Evolutionary conservation across 2,113 vertebrate genomes (phyloP), one percentile per base, ranked within the genome.

Genomic region (Thryonomys swinderianus): DNA sequence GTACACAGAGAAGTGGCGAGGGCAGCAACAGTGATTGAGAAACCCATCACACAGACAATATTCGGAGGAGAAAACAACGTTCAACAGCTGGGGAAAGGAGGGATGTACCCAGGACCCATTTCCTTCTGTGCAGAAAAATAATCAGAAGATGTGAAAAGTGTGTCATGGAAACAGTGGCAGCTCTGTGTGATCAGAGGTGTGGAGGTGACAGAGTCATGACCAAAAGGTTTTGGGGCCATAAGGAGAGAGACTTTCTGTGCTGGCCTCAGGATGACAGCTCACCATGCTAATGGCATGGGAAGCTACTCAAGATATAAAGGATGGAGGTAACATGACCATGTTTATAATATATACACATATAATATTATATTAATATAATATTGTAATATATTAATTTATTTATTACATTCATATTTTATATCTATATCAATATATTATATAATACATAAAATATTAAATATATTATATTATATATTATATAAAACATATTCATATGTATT

Each of bases 81-180:
- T 40, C 59, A 18, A 25, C 12, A 18, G 0, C 1, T 90, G 48
- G 8, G 23, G 27, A 51, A 79, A 37, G 1, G 4, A 0, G 3
- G 14, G 25, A 12, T 3, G 51, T 9, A 61, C 61, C 45, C 8
- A 48, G 34, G 23, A 82, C 12, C 25, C 11, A 16, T 81, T 37
- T 53, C 12, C 12, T 27, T 55, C 13, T 32, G 20, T 16, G 25
- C n/a, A 27, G 30, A 61, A 62, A 25, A 25, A 20, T 4, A 42
- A 69, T 69, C n/a, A 37, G 37, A 25, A 80, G 27, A 32, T n/a
- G 11, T 32, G 48, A 61, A 37, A 8, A 21, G 9, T 2, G 40
- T 55, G 67, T 53, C 40, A 9, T 74, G 13, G 40, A 30, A 42
- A 55, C 27, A 30, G 4, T 61, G 69, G 16, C 23, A 37, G 32